These are phyloP conservation scores for Dicranocentrus wangi DNA, from an alignment of 2,888 invertebrate species.

Conservation along the genomic window DNA sequence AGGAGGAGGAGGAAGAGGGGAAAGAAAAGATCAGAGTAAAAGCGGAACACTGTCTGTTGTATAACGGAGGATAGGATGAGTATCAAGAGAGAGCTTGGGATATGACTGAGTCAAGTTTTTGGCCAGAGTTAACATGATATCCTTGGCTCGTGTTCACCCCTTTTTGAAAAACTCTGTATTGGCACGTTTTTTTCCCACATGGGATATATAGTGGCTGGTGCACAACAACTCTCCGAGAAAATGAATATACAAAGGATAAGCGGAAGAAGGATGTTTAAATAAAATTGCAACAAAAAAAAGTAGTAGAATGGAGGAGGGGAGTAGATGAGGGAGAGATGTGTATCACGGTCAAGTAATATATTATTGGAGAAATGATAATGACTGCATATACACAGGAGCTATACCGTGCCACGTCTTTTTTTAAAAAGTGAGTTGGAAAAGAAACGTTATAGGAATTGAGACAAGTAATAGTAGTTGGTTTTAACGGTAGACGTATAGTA, in stretches of 20 bases:
- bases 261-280: not conserved
- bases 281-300: conserved; percentile 5
- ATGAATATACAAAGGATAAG: conserved; percentile 4
- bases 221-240: too few relatives aligned
- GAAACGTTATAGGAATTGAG: too few relatives aligned
- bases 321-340: not conserved
- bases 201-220: not conserved
- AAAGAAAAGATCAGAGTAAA: conserved; percentile 2
- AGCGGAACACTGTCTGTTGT: not conserved
- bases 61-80: not conserved
- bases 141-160: conserved; percentile 26
- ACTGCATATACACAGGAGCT: too few relatives aligned
- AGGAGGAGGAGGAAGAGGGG: too few relatives aligned
- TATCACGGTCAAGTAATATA: conserved; percentile 23
- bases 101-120: conserved; percentile 50
- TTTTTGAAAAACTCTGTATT: not conserved
- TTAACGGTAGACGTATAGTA: too few relatives aligned
- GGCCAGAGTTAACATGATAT: conserved; percentile 53
- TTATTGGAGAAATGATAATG: not conserved
- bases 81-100: conserved; percentile 28
- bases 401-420: too few relatives aligned
- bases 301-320: not conserved
- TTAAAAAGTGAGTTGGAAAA: too few relatives aligned
- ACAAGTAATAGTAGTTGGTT: too few relatives aligned
- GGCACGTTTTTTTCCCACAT: conserved; percentile 33